phyloP scores from a whole-genome alignment of 2,888 invertebrate species.

The Eremobia ochroleuca region DNA sequence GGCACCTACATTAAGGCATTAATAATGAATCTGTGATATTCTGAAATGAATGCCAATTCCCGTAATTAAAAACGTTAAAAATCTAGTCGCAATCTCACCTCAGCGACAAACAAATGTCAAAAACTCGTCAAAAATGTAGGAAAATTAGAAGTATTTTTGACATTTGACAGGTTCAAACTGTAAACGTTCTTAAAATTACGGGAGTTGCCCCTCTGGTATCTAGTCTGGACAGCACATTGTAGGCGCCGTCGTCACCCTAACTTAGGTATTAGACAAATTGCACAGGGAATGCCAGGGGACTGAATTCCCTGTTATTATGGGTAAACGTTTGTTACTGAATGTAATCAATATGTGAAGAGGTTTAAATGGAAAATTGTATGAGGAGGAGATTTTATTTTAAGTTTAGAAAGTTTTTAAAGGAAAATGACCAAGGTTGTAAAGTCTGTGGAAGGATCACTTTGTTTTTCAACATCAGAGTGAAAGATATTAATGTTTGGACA shows the following conservation, averaged over 20 bases:
- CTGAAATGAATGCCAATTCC: not conserved
- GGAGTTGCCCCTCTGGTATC: not conserved
- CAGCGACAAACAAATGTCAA: no score
- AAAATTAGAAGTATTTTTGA: no score
- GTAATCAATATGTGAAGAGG: conserved; percentile 29
- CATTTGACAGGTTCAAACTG: no score
- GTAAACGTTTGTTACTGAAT: conserved; percentile 25
- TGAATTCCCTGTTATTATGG: conserved; percentile 45
- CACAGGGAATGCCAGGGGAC: conserved; percentile 1
- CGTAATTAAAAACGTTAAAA: not conserved
- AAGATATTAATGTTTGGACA: no score
- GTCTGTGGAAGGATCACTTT: no score
- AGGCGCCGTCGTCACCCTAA: conserved; percentile 50
- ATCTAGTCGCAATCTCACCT: not conserved
- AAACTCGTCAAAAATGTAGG: no score
- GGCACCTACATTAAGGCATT: conserved; percentile 45
- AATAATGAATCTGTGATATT: conserved; percentile 41
- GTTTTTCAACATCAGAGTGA: no score
- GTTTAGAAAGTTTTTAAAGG: not conserved
- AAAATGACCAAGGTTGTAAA: not conserved
- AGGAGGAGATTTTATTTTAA: not conserved
- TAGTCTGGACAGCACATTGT: conserved; percentile 28
- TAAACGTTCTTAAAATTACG: not conserved
- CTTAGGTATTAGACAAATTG: conserved; percentile 45
- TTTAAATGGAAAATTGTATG: conserved; percentile 37